Conservation (phyloP, 2,113 vertebrate species). For the Lophius piscatorius region DNA sequence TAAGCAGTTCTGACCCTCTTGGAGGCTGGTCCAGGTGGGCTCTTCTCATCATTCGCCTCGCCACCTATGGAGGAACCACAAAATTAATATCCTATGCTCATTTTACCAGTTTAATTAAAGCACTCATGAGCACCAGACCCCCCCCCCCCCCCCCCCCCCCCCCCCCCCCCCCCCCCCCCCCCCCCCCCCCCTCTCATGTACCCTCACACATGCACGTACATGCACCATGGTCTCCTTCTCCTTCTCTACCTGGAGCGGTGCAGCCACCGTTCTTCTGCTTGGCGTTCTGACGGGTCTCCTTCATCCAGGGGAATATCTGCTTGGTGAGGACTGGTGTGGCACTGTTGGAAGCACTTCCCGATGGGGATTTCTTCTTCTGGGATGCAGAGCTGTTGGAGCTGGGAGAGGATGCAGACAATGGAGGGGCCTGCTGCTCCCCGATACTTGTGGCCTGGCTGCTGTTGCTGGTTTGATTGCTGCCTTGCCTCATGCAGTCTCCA, state of each 20-base stretch:
- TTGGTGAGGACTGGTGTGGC: conserved; percentile 90
- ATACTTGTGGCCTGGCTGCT: conserved; percentile 84
- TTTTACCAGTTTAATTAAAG: too few species aligned
- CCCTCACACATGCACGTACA: conserved; percentile 1
- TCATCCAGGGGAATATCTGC: conserved; percentile 99
- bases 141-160: neutral
- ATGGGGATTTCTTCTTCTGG: conserved; percentile 92
- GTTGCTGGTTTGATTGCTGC: conserved; percentile 81
- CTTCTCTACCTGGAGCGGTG: conserved; percentile 87
- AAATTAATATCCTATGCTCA: too few species aligned
- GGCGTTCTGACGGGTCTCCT: conserved; percentile 93
- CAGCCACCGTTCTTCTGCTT: conserved; percentile 94
- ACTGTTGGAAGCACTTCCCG: conserved; percentile 79
- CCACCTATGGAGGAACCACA: conserved; percentile 83
- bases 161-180: neutral
- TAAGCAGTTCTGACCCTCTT: conserved; percentile 97
- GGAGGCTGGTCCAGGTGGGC: conserved; percentile 94
- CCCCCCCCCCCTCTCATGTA: neutral
- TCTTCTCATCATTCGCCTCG: conserved; percentile 96
- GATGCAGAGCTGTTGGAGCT: conserved; percentile 86
- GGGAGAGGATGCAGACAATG: conserved; percentile 89
- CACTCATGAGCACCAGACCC: neutral
- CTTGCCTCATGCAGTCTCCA: conserved; percentile 93
- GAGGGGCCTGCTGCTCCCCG: conserved; percentile 87
- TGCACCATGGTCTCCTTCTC: conserved; percentile 11